Evolutionary conservation across 2,113 vertebrate genomes (phyloP).

Genomic region (Ochotona princeps): DNA sequence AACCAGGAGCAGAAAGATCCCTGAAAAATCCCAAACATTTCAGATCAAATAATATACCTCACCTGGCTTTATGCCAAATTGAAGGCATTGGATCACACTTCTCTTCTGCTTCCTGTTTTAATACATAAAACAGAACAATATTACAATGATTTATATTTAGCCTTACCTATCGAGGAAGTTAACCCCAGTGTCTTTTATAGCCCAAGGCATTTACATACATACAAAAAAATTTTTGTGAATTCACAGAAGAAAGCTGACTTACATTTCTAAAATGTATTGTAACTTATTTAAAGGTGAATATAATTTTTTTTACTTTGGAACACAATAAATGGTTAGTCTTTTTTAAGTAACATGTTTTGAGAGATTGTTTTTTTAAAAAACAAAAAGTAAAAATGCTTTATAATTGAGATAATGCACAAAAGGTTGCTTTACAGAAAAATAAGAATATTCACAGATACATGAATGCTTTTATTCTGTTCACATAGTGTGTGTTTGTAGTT

Average conservation of each 20-base stretch:
- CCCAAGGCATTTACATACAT: background rate
- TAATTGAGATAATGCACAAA: background rate
- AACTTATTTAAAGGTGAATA: slow-evolving; percentile 2
- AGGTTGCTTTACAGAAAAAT: slow-evolving; percentile 24
- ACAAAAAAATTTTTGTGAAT: background rate
- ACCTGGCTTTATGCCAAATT: background rate
- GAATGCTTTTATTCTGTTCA: background rate
- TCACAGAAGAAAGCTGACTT: background rate
- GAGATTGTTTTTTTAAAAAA: background rate
- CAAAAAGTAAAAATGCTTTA: slow-evolving; percentile 29
- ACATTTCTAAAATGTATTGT: slow-evolving; percentile 15
- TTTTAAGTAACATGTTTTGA: background rate
- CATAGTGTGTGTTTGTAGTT: background rate
- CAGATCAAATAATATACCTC: background rate
- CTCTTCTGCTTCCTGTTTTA: slow-evolving; percentile 10
- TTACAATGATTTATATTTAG: slow-evolving; percentile 30
- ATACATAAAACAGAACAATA: slow-evolving; percentile 14
- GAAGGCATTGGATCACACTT: slow-evolving; percentile 1
- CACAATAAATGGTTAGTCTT: background rate
- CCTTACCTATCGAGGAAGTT: background rate
- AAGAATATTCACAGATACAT: background rate
- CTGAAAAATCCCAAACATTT: slow-evolving; percentile 21
- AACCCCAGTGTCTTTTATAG: background rate
- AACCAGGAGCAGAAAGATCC: slow-evolving; percentile 38
- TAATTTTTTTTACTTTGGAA: slow-evolving; percentile 24